These are phyloP conservation scores for Ranitomeya variabilis DNA, from an alignment of 2,113 vertebrate genomes.

Conservation along the genomic window DNA sequence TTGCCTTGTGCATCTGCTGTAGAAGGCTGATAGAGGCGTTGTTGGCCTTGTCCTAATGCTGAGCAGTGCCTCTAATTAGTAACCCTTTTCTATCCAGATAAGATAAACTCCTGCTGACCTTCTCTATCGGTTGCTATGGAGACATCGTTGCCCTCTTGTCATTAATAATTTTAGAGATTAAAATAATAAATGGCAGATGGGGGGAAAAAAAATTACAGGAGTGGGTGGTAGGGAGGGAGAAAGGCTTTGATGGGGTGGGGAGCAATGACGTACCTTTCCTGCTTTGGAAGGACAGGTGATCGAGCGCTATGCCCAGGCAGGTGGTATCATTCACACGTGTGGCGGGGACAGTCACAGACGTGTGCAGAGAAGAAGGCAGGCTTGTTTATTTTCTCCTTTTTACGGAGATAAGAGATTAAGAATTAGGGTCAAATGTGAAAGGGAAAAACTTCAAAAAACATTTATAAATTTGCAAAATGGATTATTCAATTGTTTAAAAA, in stretches of 20 bases:
- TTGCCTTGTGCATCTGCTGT: slow-evolving; percentile 77
- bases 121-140: slow-evolving; percentile 75
- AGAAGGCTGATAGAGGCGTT: slow-evolving; percentile 74
- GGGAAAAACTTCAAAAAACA: too few species aligned
- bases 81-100: slow-evolving; percentile 84
- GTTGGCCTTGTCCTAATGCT: slow-evolving; percentile 69
- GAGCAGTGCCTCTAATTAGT: slow-evolving; percentile 82
- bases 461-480: too few species aligned
- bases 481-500: too few species aligned
- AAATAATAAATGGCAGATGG: slow-evolving; percentile 73
- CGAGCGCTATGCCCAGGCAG: background rate
- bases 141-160: slow-evolving; percentile 68
- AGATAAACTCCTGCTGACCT: slow-evolving; percentile 83
- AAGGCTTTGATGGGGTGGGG: too few species aligned
- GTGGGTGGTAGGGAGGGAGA: background rate
- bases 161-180: slow-evolving; percentile 82
- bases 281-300: background rate
- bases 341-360: background rate
- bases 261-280: background rate
- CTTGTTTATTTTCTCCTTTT: too few species aligned
- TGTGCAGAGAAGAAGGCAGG: background rate
- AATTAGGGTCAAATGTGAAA: too few species aligned
- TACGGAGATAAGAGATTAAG: too few species aligned
- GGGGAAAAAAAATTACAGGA: background rate
- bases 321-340: slow-evolving; percentile 40